Percentiles rank a stretch among this genome's conserved stretches.
phyloP scores from a whole-genome alignment of 2,113 vertebrate species.

The Anseranas semipalmata region DNA sequence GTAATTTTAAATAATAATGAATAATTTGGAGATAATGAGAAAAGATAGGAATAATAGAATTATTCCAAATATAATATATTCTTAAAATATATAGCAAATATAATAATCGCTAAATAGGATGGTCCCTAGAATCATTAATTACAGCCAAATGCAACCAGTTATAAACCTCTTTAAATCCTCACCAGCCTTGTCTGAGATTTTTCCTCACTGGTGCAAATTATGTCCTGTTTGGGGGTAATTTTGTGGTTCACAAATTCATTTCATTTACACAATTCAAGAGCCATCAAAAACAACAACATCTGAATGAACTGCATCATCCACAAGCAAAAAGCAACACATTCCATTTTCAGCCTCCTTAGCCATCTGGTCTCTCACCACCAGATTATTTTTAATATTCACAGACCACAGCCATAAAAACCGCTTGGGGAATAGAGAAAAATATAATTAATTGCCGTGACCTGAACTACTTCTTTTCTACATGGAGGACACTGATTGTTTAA shows the following conservation, averaged over 20 bases:
- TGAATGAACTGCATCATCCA: slow-evolving; percentile 13
- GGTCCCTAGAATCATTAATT: not conserved
- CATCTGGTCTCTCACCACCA: slow-evolving; percentile 42
- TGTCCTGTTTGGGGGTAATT: not conserved
- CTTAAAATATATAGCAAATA: not conserved
- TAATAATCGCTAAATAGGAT: not conserved
- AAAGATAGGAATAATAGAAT: not conserved
- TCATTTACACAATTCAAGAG: slow-evolving; percentile 13
- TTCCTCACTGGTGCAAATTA: not conserved
- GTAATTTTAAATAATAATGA: not conserved
- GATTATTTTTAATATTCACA: slow-evolving; percentile 45
- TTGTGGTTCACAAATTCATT: slow-evolving; percentile 23
- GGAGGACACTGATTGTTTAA: slow-evolving; percentile 25
- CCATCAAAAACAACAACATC: not conserved
- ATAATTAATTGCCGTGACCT: slow-evolving; percentile 13
- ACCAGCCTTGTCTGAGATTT: not conserved
- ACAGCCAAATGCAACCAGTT: not conserved
- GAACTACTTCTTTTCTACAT: not conserved
- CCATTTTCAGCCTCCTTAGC: slow-evolving; percentile 19
- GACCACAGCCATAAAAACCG: not conserved
- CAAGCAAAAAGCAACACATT: slow-evolving; percentile 10
- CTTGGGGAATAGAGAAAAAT: slow-evolving; percentile 12
- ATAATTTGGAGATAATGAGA: not conserved
- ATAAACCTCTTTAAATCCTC: not conserved
- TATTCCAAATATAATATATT: not conserved